Evolutionary conservation across 1,140 invertebrate species (phyloP).

Genomic region (Monomorium pharaonis): DNA sequence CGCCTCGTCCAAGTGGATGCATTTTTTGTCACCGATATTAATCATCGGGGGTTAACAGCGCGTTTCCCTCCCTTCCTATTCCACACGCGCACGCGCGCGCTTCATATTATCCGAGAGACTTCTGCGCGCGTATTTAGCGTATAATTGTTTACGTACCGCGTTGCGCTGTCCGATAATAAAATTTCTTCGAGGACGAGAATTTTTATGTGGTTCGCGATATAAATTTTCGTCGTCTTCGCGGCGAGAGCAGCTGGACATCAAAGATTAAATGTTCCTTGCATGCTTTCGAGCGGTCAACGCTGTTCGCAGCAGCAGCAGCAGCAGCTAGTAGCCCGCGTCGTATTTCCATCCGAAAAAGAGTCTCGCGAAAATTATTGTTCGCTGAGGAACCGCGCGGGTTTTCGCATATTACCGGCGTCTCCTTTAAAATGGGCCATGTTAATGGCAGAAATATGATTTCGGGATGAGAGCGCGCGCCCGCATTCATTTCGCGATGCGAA

Average conservation of each 20-base stretch:
- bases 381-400: not conserved
- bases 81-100: not conserved
- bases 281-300: not conserved
- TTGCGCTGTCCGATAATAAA: not conserved
- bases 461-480: not conserved
- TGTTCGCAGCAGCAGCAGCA: not conserved
- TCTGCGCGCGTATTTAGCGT: not conserved
- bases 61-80: too few relatives aligned
- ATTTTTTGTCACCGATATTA: constrained; percentile 50
- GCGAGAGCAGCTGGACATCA: not conserved
- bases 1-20: constrained; percentile 27
- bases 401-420: not conserved
- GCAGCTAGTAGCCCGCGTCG: too few relatives aligned
- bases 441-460: constrained; percentile 54
- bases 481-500: constrained; percentile 7
- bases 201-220: not conserved
- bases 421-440: constrained; percentile 15
- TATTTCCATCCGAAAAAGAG: not conserved
- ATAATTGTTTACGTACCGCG: not conserved
- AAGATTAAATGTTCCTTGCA: not conserved
- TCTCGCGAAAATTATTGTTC: constrained; percentile 2
- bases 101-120: not conserved
- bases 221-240: not conserved
- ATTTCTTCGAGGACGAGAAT: not conserved
- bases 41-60: constrained; percentile 1